Base-by-base conservation (phyloP, 2,797 vertebrate species). In the Otolemur crassicaudatus region DNA sequence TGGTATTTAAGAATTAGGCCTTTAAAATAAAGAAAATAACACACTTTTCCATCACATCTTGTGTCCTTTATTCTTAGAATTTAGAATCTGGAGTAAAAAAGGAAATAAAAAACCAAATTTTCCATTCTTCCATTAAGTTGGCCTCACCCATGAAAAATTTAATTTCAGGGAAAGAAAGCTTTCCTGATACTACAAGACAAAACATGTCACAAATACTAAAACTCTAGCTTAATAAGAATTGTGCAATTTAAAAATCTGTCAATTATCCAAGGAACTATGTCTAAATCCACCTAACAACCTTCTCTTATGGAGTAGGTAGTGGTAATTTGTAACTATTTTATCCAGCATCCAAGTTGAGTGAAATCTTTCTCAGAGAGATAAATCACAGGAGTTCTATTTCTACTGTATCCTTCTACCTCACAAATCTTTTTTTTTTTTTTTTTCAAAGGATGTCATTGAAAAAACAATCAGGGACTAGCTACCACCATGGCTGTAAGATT, bases 141-240 rank as follows among this genome's bases (percentile, higher is more conserved):
- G 80, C 56, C 90, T 88, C 34, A 65, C 8, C 85, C 53, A n/a
- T 58, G 56, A 90, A 81, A 70, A 23, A 97, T 70, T 82, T 94
- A 85, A 89, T 72, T 92, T 46, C 27, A 84, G 29, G 63, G 75
- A n/a, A 83, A 58, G 27, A 60, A 25, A n/a, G 34, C 56, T 96
- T 23, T 96, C 76, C 82, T 70, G 20, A 93, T 89, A 81, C 11
- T 40, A 87, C 79, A 96, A 3, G 37, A 89, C 16, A 82, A 77
- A 91, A 85, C n/a, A 56, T 63, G 29, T 49, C 63, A 22, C 27
- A 84, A 93, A 34, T 25, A 40, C 56, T 93, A 27, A 95, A 53
- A 40, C 7, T 40, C 91, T 37, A 76, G 46, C 46, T 89, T 53
- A 58, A 7, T 22, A 75, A 43, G 60, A 80, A 65, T 1, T 40